Conservation (phyloP, 2,113 vertebrate genomes). For the Tetraodon nigroviridis region DNA sequence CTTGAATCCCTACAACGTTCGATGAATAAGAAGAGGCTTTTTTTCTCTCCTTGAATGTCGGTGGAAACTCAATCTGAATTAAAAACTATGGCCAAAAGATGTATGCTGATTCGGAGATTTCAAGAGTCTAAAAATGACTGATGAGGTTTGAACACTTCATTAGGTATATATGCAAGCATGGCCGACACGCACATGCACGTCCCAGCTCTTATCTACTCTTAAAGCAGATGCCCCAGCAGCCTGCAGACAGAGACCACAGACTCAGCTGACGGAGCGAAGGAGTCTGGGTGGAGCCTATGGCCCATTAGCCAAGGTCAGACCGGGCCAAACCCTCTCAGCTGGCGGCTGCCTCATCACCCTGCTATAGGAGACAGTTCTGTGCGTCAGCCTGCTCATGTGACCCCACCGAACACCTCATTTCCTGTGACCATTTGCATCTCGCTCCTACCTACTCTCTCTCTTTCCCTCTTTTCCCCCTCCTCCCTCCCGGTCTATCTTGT, state of each 20-base stretch:
- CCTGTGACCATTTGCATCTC: conserved; percentile 49
- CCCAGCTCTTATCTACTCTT: conserved; percentile 22
- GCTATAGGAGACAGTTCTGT: conserved; percentile 28
- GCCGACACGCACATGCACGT: conserved; percentile 18
- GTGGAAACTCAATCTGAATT: conserved; percentile 28
- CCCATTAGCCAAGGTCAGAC: conserved; percentile 67
- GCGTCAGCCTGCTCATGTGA: conserved; percentile 19
- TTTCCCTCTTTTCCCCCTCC: not conserved
- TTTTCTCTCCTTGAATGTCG: conserved; percentile 13
- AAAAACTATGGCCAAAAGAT: not conserved
- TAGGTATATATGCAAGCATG: conserved; percentile 7
- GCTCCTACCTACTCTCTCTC: conserved; percentile 24
- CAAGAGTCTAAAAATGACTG: conserved; percentile 18
- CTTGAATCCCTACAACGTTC: conserved; percentile 34
- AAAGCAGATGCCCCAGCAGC: conserved; percentile 20
- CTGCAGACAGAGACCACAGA: conserved; percentile 34
- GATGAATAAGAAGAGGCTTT: conserved; percentile 6
- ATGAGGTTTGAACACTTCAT: conserved; percentile 15
- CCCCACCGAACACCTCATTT: conserved; percentile 34
- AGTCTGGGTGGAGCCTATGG: conserved; percentile 47
- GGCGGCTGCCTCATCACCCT: conserved; percentile 53
- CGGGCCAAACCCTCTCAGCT: conserved; percentile 45
- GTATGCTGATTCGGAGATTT: conserved; percentile 12
- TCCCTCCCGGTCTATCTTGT: conserved; percentile 15
- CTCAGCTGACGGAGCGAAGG: conserved; percentile 45